These are phyloP conservation scores for Ctenoplectra terminalis DNA, from an alignment of 1,140 invertebrate species.

Conservation along the genomic window DNA sequence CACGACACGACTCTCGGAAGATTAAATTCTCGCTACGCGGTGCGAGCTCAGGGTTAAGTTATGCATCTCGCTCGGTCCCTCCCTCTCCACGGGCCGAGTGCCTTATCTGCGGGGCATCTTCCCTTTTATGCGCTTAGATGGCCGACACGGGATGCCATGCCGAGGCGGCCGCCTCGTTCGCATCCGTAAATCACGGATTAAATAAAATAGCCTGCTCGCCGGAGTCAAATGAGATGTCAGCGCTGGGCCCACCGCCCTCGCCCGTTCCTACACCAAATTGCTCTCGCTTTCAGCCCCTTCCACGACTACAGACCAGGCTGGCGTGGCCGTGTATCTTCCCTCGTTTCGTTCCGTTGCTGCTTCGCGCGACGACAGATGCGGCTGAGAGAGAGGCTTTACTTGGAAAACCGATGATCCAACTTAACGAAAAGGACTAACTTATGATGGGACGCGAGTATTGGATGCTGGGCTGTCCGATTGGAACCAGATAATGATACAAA, in stretches of 20 bases:
- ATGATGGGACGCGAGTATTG: not conserved
- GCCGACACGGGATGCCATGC: slow-evolving; percentile 51
- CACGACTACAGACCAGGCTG: not conserved
- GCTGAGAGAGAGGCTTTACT: slow-evolving; percentile 1
- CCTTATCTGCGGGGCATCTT: slow-evolving; percentile 68
- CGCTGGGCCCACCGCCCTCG: slow-evolving; percentile 64
- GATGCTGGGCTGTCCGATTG: not conserved
- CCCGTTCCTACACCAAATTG: slow-evolving; percentile 48
- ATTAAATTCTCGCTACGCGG: slow-evolving; percentile 69
- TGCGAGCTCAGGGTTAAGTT: slow-evolving; percentile 64
- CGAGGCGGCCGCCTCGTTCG: slow-evolving; percentile 55
- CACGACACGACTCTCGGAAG: slow-evolving; percentile 45
- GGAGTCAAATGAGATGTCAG: slow-evolving; percentile 72
- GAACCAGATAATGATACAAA: slow-evolving; percentile 24
- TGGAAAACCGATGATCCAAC: slow-evolving; percentile 38
- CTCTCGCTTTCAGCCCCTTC: slow-evolving; percentile 50
- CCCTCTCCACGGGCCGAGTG: slow-evolving; percentile 5
- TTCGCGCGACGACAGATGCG: slow-evolving; percentile 40
- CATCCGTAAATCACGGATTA: slow-evolving; percentile 71
- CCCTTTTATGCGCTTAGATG: slow-evolving; percentile 58
- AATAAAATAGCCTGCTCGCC: slow-evolving; percentile 68
- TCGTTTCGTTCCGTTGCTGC: slow-evolving; percentile 10
- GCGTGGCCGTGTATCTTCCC: slow-evolving; percentile 4
- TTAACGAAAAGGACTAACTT: slow-evolving; percentile 45
- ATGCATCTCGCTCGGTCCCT: slow-evolving; percentile 68